phyloP scores from a whole-genome alignment of 1,140 invertebrate species.

The Drosophila sucinea region DNA sequence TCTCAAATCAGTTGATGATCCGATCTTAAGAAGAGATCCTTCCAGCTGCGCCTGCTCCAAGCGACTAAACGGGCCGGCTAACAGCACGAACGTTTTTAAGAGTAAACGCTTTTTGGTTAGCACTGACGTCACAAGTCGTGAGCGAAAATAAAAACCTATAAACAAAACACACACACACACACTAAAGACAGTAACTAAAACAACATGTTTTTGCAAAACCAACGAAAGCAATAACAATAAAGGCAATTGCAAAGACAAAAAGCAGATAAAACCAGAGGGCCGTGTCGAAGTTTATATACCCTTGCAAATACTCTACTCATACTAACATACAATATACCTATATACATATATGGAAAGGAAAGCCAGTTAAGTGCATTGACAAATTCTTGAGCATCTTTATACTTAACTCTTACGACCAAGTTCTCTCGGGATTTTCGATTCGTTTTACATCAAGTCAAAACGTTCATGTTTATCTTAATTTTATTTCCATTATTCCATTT shows the following conservation, averaged over 20 bases:
- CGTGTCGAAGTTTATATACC: neutral
- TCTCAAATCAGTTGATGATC: neutral
- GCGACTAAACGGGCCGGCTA: constrained; percentile 50
- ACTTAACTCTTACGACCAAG: too few species aligned
- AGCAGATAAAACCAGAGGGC: neutral
- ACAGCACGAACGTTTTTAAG: constrained; percentile 51
- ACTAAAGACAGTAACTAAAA: constrained; percentile 11
- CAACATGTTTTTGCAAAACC: constrained; percentile 8
- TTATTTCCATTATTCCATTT: too few species aligned
- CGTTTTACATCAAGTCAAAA: too few species aligned
- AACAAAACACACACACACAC: constrained; percentile 32
- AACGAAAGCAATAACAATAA: neutral
- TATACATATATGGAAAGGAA: too few species aligned
- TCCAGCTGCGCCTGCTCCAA: constrained; percentile 39
- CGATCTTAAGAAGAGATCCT: constrained; percentile 42
- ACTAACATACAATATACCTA: neutral
- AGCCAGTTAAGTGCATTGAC: too few species aligned
- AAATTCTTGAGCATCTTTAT: too few species aligned
- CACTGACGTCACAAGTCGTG: constrained; percentile 51
- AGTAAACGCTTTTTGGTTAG: constrained; percentile 36
- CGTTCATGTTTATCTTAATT: too few species aligned
- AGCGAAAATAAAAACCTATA: constrained; percentile 41
- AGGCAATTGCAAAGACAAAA: constrained; percentile 17
- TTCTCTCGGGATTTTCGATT: too few species aligned
- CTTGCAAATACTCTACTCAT: neutral